phyloP scores from a whole-genome alignment of 2,888 invertebrate species.

The Pecten maximus region DNA sequence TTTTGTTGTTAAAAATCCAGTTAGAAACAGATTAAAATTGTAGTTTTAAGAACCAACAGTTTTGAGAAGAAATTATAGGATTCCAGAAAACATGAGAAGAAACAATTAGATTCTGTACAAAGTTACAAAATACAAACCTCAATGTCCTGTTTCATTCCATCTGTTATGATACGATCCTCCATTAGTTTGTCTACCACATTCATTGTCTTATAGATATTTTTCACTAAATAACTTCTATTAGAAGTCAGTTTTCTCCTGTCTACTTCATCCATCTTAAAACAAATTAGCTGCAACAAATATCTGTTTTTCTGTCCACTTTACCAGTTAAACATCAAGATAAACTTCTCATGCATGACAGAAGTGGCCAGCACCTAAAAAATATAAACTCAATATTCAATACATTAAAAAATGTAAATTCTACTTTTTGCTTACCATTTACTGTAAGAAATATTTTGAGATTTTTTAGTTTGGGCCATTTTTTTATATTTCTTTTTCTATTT shows the following conservation, averaged over 20 bases:
- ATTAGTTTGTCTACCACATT: conserved; percentile 58
- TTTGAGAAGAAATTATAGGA: too few relatives aligned
- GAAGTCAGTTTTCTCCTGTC: conserved; percentile 57
- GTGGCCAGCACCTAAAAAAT: neutral
- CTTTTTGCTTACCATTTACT: too few relatives aligned
- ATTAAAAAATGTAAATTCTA: too few relatives aligned
- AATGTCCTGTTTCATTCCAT: conserved; percentile 64
- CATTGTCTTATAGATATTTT: conserved; percentile 60
- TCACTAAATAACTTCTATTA: conserved; percentile 58
- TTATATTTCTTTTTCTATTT: too few relatives aligned
- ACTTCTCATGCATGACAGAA: neutral
- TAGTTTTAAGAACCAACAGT: too few relatives aligned
- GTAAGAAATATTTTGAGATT: too few relatives aligned
- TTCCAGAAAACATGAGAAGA: too few relatives aligned
- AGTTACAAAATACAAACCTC: conserved; percentile 57
- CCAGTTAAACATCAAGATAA: neutral
- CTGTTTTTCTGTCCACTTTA: neutral
- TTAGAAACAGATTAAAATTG: too few relatives aligned
- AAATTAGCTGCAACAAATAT: neutral
- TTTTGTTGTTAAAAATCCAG: too few relatives aligned
- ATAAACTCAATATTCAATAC: neutral
- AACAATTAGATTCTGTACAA: too few relatives aligned
- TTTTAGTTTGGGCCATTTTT: too few relatives aligned
- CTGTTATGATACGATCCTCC: conserved; percentile 57
- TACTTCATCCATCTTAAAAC: conserved; percentile 51